These are phyloP conservation scores for Porites lobata DNA, from an alignment of 92 coral and sea anemone genomes.

Conservation along the genomic window DNA sequence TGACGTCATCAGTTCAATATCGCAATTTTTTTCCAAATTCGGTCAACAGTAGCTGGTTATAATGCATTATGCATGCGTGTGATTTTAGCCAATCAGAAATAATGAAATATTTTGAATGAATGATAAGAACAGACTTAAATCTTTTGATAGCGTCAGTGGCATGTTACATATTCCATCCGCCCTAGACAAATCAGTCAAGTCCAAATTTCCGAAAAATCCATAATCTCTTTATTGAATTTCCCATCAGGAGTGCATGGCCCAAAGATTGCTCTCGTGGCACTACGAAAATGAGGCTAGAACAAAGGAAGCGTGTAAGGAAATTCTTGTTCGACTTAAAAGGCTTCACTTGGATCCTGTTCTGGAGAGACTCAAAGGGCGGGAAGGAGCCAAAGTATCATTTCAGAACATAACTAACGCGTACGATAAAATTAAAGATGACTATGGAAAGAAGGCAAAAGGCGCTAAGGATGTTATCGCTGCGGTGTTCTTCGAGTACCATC, in stretches of 20 bases:
- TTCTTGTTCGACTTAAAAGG: constrained; percentile 41
- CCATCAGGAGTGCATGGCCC: too few species aligned
- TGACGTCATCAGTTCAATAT: too few species aligned
- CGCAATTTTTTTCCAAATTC: too few species aligned
- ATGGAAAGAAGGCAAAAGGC: constrained; percentile 39
- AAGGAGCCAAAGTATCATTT: constrained; percentile 49
- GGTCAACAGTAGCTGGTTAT: too few species aligned
- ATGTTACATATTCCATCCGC: too few species aligned
- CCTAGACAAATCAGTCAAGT: background rate
- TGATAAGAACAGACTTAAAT: too few species aligned
- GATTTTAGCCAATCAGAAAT: too few species aligned
- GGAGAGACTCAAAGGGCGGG: constrained; percentile 36
- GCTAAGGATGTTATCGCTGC: constrained; percentile 60
- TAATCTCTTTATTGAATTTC: too few species aligned
- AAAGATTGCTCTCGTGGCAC: background rate
- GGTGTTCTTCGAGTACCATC: constrained; percentile 54
- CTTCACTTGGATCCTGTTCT: constrained; percentile 56
- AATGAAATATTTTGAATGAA: too few species aligned
- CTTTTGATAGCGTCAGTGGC: too few species aligned
- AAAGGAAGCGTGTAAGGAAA: constrained; percentile 39
- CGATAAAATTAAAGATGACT: constrained; percentile 39
- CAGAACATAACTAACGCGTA: constrained; percentile 49
- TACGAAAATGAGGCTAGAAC: constrained; percentile 49
- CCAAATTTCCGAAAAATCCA: too few species aligned
- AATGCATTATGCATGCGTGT: too few species aligned